Conservation (phyloP, 2,113 vertebrate species). For the Speoplatyrhinus poulsoni region DNA sequence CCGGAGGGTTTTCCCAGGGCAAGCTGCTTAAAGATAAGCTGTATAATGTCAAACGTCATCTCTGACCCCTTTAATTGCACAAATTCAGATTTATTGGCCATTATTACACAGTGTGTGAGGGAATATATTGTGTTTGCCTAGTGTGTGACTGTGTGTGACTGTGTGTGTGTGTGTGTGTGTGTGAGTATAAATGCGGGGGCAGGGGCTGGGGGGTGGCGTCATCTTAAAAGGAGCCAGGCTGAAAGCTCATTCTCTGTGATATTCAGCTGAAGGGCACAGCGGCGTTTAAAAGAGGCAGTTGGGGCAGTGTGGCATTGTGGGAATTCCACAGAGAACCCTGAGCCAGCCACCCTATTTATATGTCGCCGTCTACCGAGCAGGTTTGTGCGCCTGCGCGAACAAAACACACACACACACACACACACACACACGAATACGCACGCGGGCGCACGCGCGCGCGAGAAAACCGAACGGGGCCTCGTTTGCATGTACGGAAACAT, state of each 20-base stretch:
- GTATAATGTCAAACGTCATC: conserved; percentile 31
- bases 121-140: conserved; percentile 3
- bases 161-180: background rate
- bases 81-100: conserved; percentile 38
- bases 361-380: conserved; percentile 3
- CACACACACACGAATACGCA: conserved; percentile 19
- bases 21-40: conserved; percentile 16
- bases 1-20: background rate
- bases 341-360: conserved; percentile 56
- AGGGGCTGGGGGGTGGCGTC: conserved; percentile 29
- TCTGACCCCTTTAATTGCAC: conserved; percentile 21
- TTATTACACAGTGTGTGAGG: conserved; percentile 15
- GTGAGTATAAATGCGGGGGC: conserved; percentile 16
- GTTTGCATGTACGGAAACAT: background rate
- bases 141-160: conserved; percentile 1
- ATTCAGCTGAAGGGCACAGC: conserved; percentile 24
- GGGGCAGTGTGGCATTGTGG: conserved; percentile 23
- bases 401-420: conserved; percentile 14
- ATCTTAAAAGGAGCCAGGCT: conserved; percentile 32
- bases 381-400: background rate
- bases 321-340: conserved; percentile 25
- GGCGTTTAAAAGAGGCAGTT: conserved; percentile 1
- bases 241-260: conserved; percentile 34
- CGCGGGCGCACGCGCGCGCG: conserved; percentile 38
- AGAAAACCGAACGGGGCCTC: background rate